A percentile compares a stretch with the other conserved stretches of the same genome.
phyloP scores from a whole-genome alignment of 2,797 vertebrate genomes.

The Columba guinea region DNA sequence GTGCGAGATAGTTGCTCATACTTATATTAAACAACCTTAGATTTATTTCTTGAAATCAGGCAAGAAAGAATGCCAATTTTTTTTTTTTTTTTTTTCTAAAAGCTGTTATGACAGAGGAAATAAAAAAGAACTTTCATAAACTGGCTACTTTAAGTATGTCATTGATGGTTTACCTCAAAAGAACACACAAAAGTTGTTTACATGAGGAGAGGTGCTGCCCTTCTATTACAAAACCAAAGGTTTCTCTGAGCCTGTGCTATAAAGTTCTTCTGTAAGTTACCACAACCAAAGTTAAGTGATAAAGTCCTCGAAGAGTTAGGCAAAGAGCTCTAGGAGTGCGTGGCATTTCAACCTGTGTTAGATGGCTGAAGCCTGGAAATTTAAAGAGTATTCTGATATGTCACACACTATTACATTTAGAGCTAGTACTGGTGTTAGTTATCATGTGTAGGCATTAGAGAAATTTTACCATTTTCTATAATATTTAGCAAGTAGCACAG shows the following conservation, averaged over 20 bases:
- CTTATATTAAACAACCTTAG: background rate
- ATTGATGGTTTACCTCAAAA: background rate
- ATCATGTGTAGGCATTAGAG: background rate
- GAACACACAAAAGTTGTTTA: background rate
- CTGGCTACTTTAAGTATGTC: background rate
- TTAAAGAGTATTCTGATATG: background rate
- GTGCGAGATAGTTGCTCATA: background rate
- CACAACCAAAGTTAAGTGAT: background rate
- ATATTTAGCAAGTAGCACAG: background rate
- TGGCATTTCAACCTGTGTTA: fast-evolving
- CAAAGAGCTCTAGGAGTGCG: background rate
- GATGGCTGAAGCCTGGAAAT: background rate
- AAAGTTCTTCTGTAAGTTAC: background rate
- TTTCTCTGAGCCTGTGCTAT: background rate
- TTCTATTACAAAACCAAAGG: background rate
- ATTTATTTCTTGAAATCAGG: constrained; percentile 36
- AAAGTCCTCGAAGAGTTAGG: background rate
- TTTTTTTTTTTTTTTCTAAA: constrained; percentile 23
- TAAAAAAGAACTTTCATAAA: background rate
- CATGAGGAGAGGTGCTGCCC: background rate
- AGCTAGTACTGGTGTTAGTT: background rate
- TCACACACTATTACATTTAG: background rate
- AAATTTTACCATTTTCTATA: background rate
- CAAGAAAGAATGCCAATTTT: background rate
- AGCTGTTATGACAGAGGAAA: background rate